phyloP scores from a whole-genome alignment of 2,888 invertebrate species.

The Aphrophora alni region DNA sequence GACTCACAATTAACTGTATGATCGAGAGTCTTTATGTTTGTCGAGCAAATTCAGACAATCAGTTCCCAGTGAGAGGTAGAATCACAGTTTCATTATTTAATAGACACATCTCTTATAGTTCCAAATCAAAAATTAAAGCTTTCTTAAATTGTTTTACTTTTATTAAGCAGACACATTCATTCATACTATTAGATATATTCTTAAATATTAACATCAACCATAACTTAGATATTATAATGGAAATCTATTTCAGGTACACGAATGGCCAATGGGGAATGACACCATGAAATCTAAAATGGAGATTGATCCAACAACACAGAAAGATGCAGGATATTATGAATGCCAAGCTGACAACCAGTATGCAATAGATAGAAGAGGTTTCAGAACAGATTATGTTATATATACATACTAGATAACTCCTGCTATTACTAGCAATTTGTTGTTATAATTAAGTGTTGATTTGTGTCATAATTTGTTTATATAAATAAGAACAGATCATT shows the following conservation, averaged over 20 bases:
- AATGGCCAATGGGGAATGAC: slow-evolving; percentile 69
- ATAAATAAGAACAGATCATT: background rate
- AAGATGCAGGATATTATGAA: slow-evolving; percentile 74
- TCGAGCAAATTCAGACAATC: no score
- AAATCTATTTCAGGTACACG: slow-evolving; percentile 63
- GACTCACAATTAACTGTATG: no score
- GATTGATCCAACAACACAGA: slow-evolving; percentile 75
- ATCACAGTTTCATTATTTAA: no score
- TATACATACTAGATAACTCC: slow-evolving; percentile 51
- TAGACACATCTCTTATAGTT: no score
- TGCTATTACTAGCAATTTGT: background rate
- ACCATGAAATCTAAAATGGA: slow-evolving; percentile 76
- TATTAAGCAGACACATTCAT: no score
- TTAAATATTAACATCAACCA: no score
- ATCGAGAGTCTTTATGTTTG: no score
- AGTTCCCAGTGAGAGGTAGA: no score
- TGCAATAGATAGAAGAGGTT: slow-evolving; percentile 70
- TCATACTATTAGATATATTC: no score
- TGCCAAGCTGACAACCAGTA: slow-evolving; percentile 77
- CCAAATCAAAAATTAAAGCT: no score
- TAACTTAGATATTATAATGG: no score
- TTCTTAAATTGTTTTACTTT: no score
- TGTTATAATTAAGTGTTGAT: background rate
- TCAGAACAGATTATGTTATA: slow-evolving; percentile 64
- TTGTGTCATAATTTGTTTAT: background rate